Evolutionary conservation across 2,113 vertebrate genomes (phyloP).

Genomic region (Chaetorhynchus papuensis): DNA sequence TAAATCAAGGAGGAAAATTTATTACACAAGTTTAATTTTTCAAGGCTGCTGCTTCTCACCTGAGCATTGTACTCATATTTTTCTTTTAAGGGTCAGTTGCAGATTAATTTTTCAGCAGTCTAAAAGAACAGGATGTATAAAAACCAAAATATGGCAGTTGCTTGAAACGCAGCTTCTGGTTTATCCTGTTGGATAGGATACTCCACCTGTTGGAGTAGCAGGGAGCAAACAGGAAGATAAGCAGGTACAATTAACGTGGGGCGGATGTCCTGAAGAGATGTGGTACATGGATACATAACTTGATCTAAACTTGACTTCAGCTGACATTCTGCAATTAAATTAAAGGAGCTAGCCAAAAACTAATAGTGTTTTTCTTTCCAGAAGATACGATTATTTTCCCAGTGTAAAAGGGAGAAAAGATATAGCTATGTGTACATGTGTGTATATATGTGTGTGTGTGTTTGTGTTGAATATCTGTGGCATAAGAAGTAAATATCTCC

Average conservation of each 20-base stretch:
- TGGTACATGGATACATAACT: neutral
- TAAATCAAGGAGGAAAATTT: neutral
- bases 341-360: neutral
- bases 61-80: neutral
- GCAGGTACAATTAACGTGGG: neutral
- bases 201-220: neutral
- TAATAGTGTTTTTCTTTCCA: neutral
- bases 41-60: neutral
- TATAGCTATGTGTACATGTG: accelerated
- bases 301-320: neutral
- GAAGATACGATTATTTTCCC: neutral
- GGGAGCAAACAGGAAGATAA: neutral
- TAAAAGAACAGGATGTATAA: neutral
- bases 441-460: neutral
- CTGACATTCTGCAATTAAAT: neutral
- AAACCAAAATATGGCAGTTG: neutral
- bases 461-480: neutral
- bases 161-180: neutral
- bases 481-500: neutral
- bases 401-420: neutral
- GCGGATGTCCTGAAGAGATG: neutral
- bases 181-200: neutral
- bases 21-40: neutral
- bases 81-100: neutral
- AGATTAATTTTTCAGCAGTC: neutral